These are phyloP conservation scores for Macrobrachium rosenbergii DNA, from an alignment of 1,140 invertebrate genomes.

Conservation along the genomic window DNA sequence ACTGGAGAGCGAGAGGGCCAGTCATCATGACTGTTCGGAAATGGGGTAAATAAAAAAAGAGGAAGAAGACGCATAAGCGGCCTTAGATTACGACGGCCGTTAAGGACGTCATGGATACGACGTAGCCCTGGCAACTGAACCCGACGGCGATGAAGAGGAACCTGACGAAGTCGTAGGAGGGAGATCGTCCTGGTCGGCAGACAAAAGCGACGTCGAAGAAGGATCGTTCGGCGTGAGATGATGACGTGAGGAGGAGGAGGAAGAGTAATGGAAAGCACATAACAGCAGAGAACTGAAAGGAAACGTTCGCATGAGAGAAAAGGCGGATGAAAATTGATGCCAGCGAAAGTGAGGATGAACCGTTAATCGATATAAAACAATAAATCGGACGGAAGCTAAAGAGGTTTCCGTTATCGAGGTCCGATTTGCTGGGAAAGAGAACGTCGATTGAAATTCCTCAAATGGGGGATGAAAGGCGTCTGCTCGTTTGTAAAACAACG, in stretches of 20 bases:
- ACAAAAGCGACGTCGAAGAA: background rate
- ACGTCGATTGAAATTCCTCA: too few species aligned
- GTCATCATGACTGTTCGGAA: background rate
- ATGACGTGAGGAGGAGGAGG: constrained; percentile 2
- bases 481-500: too few species aligned
- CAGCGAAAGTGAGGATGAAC: too few species aligned
- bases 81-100: background rate
- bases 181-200: background rate
- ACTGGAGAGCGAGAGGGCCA: background rate
- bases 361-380: too few species aligned
- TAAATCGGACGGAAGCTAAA: too few species aligned
- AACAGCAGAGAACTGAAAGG: background rate
- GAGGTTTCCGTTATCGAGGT: too few species aligned
- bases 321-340: too few species aligned
- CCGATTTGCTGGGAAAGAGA: too few species aligned
- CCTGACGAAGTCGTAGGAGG: constrained; percentile 1
- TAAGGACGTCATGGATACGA: background rate
- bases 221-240: background rate
- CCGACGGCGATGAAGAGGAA: background rate
- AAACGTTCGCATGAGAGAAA: background rate
- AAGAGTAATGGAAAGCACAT: background rate
- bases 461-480: background rate
- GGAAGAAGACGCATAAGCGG: constrained; percentile 2
- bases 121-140: constrained; percentile 1
- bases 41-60: constrained; percentile 1